Percentiles rank a stretch among this genome's conserved stretches.
These are phyloP conservation scores for Henricia sp. DNA, from an alignment of 53 echinoderm and acorn worm genomes.

Conservation along the genomic window DNA sequence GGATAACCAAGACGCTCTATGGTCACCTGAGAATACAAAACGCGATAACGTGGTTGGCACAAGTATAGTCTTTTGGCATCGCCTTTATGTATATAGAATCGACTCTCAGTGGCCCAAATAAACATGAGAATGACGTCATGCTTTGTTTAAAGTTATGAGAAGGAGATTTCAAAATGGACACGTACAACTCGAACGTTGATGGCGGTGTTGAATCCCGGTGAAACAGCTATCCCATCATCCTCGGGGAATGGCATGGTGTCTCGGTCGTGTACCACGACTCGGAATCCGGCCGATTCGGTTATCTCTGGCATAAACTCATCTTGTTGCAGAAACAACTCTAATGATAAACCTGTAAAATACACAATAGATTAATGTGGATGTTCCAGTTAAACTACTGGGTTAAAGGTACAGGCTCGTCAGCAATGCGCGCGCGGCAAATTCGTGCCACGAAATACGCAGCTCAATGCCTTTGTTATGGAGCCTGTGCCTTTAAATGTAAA, in stretches of 20 bases:
- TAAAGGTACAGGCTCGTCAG: too few relatives aligned
- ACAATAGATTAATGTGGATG: too few relatives aligned
- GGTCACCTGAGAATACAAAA: slow-evolving; percentile 7
- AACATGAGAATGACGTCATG: too few relatives aligned
- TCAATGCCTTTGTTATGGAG: too few relatives aligned
- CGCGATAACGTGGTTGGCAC: neutral
- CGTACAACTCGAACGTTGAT: slow-evolving; percentile 72
- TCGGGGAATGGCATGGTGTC: slow-evolving; percentile 80
- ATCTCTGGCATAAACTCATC: slow-evolving; percentile 72
- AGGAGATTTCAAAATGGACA: neutral
- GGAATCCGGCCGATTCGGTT: slow-evolving; percentile 72
- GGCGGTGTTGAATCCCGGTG: slow-evolving; percentile 71
- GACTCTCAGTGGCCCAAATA: too few relatives aligned
- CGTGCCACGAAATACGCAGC: too few relatives aligned
- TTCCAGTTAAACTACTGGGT: too few relatives aligned
- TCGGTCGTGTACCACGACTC: slow-evolving; percentile 73
- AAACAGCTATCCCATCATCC: slow-evolving; percentile 71
- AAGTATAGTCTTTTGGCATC: too few relatives aligned
- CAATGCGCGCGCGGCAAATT: too few relatives aligned
- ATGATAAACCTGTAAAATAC: slow-evolving; percentile 78
- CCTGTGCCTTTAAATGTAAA: too few relatives aligned
- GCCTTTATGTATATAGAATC: too few relatives aligned
- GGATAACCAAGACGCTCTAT: slow-evolving; percentile 53
- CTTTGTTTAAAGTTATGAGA: too few relatives aligned
- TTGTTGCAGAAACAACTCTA: slow-evolving; percentile 79